A percentile compares a stretch with the other conserved stretches of the same genome.
phyloP scores from a whole-genome alignment of 2,888 invertebrate genomes.

The Chromoteleia sp. region DNA sequence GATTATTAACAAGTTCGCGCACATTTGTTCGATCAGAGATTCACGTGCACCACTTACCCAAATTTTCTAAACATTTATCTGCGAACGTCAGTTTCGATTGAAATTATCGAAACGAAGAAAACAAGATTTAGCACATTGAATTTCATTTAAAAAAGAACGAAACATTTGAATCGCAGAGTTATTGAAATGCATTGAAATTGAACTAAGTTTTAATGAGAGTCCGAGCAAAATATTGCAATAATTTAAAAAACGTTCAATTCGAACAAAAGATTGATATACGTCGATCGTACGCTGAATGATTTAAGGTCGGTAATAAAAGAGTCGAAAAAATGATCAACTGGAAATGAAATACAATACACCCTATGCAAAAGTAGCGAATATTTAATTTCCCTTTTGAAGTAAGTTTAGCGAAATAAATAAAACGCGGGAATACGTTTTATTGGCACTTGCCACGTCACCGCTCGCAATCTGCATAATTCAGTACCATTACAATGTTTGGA shows the following conservation, averaged over 20 bases:
- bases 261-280: conserved; percentile 37
- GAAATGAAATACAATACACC: conserved; percentile 39
- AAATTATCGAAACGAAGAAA: no score
- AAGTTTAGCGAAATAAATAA: conserved; percentile 52
- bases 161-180: no score
- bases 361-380: conserved; percentile 26
- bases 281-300: conserved; percentile 21
- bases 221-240: conserved; percentile 68
- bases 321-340: conserved; percentile 37
- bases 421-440: conserved; percentile 58
- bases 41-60: no score
- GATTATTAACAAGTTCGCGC: conserved; percentile 84
- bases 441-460: conserved; percentile 62
- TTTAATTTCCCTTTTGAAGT: conserved; percentile 41
- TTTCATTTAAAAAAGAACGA: no score
- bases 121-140: no score
- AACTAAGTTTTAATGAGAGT: not conserved
- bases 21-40: conserved; percentile 80
- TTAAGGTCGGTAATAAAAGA: conserved; percentile 34
- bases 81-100: no score
- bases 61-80: no score
- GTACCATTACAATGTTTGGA: conserved; percentile 60
- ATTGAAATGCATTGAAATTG: no score
- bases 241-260: conserved; percentile 29
- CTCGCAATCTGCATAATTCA: conserved; percentile 68